Base-by-base conservation (phyloP, 2,113 vertebrate genomes). In the Bubo scandiacus region DNA sequence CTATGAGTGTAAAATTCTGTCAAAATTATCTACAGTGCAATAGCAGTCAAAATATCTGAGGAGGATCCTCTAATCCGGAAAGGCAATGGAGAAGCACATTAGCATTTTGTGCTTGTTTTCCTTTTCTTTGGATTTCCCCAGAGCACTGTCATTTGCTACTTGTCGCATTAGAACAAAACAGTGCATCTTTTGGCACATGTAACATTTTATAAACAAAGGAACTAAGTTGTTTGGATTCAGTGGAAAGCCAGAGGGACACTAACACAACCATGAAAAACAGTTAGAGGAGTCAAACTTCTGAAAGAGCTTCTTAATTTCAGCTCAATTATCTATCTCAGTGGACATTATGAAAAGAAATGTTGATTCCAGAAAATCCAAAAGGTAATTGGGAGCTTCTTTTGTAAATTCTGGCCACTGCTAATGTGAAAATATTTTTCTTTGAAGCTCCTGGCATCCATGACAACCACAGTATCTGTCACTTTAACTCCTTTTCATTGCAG, bases 191-290 rank as follows among this genome's bases (percentile, higher is more conserved):
- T 93, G 86, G 85, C 63, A 89, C 90, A 82, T 81, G 89, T 90
- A 97, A 83, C 81, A 94, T 83, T 90, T 93, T 75, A 87, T 89
- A 95, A 95, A 97, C 96, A 97, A 95, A 96, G 72, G 85, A 96
- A 83, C 62, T 68, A 80, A 81, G 90, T 78, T 86, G 93, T 94
- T 95, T 87, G 32, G 81, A 85, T 96, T 92, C 92, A 88, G 70
- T 1, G 1, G 84, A 93, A 94, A 94, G 94, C 94, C 91, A 95
- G 88, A 86, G 91, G 94, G 95, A 96, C 91, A 73, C 67, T 86
- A 87, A 87, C 22, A 93, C 49, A 81, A 34, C 87, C 63, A 75
- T 61, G 25, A n/a, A 83, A 94, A 96, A 92, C 94, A 92, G 92
- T 88, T 95, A 88, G 59, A 73, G 27, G 36, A 83, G 67, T 95